These are phyloP conservation scores for Drosophila biarmipes DNA, from an alignment of 1,140 invertebrate genomes.

Conservation along the genomic window DNA sequence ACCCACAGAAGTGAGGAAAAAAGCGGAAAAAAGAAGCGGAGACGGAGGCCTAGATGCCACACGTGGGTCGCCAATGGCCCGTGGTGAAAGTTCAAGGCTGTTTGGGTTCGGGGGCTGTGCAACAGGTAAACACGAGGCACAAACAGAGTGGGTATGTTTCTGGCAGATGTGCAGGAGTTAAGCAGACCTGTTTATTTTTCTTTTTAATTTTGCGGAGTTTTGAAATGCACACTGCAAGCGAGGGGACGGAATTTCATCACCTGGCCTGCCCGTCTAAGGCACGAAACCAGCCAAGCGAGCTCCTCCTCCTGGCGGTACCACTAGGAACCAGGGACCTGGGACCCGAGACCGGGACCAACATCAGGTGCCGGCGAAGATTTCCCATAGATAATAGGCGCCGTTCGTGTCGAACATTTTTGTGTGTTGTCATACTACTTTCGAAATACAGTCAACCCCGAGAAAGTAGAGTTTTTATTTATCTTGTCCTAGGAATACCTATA, in stretches of 20 bases:
- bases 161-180: neutral
- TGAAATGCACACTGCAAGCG: neutral
- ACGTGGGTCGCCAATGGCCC: constrained; percentile 56
- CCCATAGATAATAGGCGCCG: neutral
- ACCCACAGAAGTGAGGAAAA: constrained; percentile 2
- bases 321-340: neutral
- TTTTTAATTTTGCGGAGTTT: neutral
- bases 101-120: constrained; percentile 21
- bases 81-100: constrained; percentile 77
- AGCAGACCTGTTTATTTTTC: neutral
- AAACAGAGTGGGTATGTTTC: constrained; percentile 9
- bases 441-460: constrained; percentile 3
- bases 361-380: constrained; percentile 1
- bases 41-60: constrained; percentile 22
- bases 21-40: neutral
- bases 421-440: constrained; percentile 49
- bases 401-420: neutral
- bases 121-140: constrained; percentile 23
- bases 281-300: neutral
- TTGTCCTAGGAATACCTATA: no score
- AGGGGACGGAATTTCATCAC: constrained; percentile 2
- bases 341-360: neutral
- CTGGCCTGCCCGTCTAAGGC: neutral
- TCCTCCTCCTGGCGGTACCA: constrained; percentile 7
- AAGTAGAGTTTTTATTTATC: neutral